These are phyloP conservation scores for Prunella himalayana DNA, from an alignment of 2,113 vertebrate species.

Conservation along the genomic window DNA sequence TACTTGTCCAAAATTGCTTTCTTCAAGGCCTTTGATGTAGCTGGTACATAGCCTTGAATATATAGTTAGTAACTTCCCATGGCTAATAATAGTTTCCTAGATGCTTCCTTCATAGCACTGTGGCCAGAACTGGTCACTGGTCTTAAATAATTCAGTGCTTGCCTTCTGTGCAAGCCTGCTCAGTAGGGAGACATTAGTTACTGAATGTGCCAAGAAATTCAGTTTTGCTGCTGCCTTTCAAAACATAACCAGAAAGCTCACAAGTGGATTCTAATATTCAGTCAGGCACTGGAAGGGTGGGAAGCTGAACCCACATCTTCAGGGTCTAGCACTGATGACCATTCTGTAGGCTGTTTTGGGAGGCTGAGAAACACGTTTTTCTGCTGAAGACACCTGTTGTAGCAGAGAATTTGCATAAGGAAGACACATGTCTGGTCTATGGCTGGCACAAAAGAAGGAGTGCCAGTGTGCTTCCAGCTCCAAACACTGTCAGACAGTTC, in stretches of 20 bases:
- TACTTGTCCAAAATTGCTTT: not conserved
- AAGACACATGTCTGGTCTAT: not conserved
- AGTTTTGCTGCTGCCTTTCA: not conserved
- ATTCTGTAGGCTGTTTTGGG: not conserved
- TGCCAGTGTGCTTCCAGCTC: not conserved
- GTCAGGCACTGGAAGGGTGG: not conserved
- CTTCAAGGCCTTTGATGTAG: not conserved
- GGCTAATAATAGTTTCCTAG: not conserved
- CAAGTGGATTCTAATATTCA: not conserved
- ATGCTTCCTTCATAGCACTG: not conserved
- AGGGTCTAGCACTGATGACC: not conserved
- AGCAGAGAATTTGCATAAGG: not conserved
- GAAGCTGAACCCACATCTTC: not conserved
- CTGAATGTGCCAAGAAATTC: not conserved
- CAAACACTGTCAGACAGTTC: not conserved
- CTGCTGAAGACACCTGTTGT: not conserved
- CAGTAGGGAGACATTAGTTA: not conserved
- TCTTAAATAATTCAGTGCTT: not conserved
- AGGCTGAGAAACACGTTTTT: not conserved
- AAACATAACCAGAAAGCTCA: not conserved
- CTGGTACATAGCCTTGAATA: not conserved
- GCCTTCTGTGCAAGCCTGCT: not conserved
- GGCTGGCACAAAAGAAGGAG: not conserved
- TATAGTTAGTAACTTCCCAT: not conserved
- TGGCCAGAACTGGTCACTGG: not conserved